Base-by-base conservation (phyloP, 2,888 invertebrate genomes). In the Latheticus oryzae region DNA sequence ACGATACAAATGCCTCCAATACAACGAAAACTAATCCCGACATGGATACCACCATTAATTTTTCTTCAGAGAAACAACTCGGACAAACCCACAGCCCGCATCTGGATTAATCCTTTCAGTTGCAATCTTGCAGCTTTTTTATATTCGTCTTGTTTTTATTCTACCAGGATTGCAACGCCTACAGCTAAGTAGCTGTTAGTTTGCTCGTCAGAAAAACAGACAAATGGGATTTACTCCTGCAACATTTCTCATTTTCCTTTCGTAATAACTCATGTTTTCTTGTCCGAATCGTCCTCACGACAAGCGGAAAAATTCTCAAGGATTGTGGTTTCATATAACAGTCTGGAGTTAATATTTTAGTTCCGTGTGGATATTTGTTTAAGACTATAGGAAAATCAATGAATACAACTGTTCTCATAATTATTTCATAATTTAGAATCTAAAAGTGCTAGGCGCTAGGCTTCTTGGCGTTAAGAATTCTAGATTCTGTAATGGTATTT, bases 1-100 rank as follows among this genome's bases (percentile, higher is more conserved):
- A 61, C 62, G 54, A 60, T 53, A 24, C n/a, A 42, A 42, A 42
- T 42, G 16, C 42, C 47, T 19, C 47, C 47, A 23, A 32, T 23
- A 33, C 47, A 47, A 47, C 33, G n/a, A 12, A 12, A 47, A 47
- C 47, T 47, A 47, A 47, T 47, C 33, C 35, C 33, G 35, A 47
- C 47, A 47, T 35, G 33, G 35, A 24, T 47, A 15, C 47, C 15
- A 35, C 33, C 47, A 35, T 33, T 35, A 32, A 47, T 47, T 47
- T 47, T 47, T 47, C 47, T 47, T 33, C 35, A n/a, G 33, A 24
- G 21, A 13, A 45, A 8, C 45, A 45, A 32, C 45, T 32, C 40
- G 5, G 7, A 13, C 9, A 32, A 47, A 47, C 47, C 33, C 47
- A 35, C 45, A 32, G 45, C 45, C 45, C 32, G 45, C 47, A 47